Base-by-base conservation (phyloP, 2,888 invertebrate species). In the Oithona nana region DNA sequence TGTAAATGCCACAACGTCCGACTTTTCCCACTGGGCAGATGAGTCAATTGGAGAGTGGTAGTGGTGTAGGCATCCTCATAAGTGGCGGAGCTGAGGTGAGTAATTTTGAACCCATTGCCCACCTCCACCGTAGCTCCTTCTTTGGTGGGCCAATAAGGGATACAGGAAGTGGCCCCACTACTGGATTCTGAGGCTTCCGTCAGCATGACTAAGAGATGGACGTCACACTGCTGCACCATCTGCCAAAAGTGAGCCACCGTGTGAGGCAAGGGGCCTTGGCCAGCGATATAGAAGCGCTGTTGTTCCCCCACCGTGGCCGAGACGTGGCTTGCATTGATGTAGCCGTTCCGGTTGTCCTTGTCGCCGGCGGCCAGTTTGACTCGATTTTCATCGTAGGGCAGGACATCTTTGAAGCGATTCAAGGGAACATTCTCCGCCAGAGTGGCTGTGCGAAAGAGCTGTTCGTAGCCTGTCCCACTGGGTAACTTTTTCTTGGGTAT, bases 261-360 rank as follows among this genome's bases (percentile, higher is more conserved):
- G 64, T 76, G 74, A 48, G 77, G 72, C 30, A 81, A 74, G 1
- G 83, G 83, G 2, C 81, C 81, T 71, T 84, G 83, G n/a, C 81
- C 80, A 8, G 84, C 83, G 66, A 90, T 84, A 75, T 90, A 92
- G 75, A 88, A 88, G 66, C 87, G 80, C 69, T 87, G 85, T 66
- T 83, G 81, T 66, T 81, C 82, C 68, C 87, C 87, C 11, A 89
- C 85, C 1, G 84, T 84, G 70, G 88, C 83, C 69, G 86, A 86
- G 65, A 93, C 81, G 70, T 89, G 86, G 1, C 89, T 90, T 1
- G 92, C 92, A 75, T 93, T 93, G 67, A 93, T 86, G 69, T 93
- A 94, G 16, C 93, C 93, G 69, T 81, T 80, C 61, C 84, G 83
- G 74, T 94, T 93, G 68, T 81, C 80, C 69, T 84, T 83, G 11